Evolutionary conservation across 2,113 vertebrate species (phyloP).

Genomic region (Myrmophylax atrothorax): DNA sequence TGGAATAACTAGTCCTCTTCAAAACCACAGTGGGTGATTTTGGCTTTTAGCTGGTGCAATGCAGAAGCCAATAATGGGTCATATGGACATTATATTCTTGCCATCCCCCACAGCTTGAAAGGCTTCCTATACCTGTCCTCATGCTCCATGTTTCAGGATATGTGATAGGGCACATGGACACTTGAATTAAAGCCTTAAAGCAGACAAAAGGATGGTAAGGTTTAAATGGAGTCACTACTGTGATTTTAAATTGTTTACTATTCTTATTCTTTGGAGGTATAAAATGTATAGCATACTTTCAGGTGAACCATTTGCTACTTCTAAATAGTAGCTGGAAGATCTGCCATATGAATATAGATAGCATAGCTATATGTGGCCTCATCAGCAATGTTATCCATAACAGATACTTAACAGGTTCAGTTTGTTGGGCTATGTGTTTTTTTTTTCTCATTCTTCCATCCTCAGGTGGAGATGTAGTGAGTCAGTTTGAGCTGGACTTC

Average conservation of each 20-base stretch:
- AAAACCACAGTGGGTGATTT: not conserved
- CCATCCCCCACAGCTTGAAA: not conserved
- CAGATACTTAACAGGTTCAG: not conserved
- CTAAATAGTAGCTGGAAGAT: not conserved
- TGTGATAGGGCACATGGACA: not conserved
- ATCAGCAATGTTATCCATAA: not conserved
- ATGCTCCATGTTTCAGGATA: not conserved
- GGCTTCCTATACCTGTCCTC: not conserved
- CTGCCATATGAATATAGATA: not conserved
- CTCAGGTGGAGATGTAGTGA: slow-evolving; percentile 80
- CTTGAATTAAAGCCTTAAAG: not conserved
- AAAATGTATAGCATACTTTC: not conserved
- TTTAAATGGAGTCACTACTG: not conserved
- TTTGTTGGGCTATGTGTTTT: not conserved
- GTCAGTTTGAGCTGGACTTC: slow-evolving; percentile 80
- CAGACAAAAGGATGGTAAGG: not conserved
- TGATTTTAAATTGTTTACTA: not conserved
- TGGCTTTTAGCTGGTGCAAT: not conserved
- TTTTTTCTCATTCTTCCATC: not conserved
- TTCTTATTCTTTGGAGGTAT: not conserved
- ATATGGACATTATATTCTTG: not conserved
- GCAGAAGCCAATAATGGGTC: not conserved
- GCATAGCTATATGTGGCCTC: not conserved
- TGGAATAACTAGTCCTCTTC: not conserved
- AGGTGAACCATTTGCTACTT: not conserved